Conservation (phyloP, 53 echinoderm and acorn worm species). For the Echinarachnius parma region DNA sequence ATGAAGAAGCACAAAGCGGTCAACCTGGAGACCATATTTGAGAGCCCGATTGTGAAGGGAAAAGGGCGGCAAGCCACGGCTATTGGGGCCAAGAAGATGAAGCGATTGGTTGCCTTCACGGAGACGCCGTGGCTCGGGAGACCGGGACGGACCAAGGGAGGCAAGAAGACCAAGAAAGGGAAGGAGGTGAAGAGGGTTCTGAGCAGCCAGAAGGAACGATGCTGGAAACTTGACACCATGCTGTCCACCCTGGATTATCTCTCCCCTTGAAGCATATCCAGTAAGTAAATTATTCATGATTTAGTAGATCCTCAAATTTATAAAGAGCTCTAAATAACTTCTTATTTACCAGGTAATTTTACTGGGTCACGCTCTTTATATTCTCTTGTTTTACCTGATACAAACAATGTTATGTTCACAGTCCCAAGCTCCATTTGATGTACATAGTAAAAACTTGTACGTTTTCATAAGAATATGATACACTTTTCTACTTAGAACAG, state of each 20-base stretch:
- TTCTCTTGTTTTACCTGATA: too few species aligned
- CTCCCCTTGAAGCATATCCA: too few species aligned
- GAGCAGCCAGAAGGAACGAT: constrained; percentile 8
- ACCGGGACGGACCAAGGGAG: constrained; percentile 15
- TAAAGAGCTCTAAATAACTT: too few species aligned
- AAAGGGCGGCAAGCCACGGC: constrained; percentile 7
- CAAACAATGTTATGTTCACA: too few species aligned
- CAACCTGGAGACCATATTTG: constrained; percentile 38
- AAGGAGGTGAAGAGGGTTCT: constrained; percentile 14
- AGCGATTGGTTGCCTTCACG: not conserved
- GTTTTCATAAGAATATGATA: too few species aligned
- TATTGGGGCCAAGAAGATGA: constrained; percentile 16
- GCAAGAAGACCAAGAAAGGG: constrained; percentile 18
- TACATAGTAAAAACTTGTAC: too few species aligned
- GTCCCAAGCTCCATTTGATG: too few species aligned
- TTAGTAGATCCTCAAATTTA: too few species aligned
- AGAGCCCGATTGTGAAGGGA: constrained; percentile 23
- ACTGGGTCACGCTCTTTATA: too few species aligned
- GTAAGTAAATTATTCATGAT: too few species aligned
- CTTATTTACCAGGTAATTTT: too few species aligned
- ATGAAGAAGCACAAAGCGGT: constrained; percentile 17
- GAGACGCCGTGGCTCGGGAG: constrained; percentile 43
- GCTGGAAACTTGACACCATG: constrained; percentile 32
- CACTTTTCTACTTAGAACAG: too few species aligned
- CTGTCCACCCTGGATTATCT: constrained; percentile 9